These are phyloP conservation scores for Triplophysa yarkandensis DNA, from an alignment of 2,797 vertebrate genomes.

Conservation along the genomic window DNA sequence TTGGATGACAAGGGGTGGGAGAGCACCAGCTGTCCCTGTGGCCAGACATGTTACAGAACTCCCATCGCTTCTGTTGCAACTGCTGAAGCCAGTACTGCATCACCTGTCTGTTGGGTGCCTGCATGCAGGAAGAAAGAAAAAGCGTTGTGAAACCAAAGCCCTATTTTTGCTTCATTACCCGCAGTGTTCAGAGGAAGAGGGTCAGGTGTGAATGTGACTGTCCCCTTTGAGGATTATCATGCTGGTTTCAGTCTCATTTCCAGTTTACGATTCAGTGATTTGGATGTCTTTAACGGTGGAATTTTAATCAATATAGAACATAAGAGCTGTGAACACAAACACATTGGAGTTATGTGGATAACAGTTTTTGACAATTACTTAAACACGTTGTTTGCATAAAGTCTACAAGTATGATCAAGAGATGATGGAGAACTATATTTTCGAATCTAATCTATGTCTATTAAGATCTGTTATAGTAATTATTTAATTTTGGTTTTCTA, in stretches of 20 bases:
- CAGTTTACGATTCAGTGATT: constrained; percentile 44
- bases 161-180: constrained; percentile 17
- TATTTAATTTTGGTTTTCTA: too few species aligned
- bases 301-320: neutral
- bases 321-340: neutral
- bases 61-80: constrained; percentile 96
- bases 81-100: constrained; percentile 97
- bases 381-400: neutral
- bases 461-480: too few species aligned
- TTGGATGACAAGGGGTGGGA: constrained; percentile 71
- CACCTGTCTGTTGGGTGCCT: constrained; percentile 89
- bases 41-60: constrained; percentile 84
- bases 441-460: too few species aligned
- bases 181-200: constrained; percentile 45
- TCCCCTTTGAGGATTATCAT: constrained; percentile 35
- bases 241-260: constrained; percentile 74
- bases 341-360: neutral
- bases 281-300: neutral
- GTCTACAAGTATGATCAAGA: neutral
- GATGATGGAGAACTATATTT: too few species aligned
- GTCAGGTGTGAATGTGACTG: constrained; percentile 47
- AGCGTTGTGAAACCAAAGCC: neutral
- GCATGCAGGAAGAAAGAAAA: constrained; percentile 5
- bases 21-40: constrained; percentile 82
- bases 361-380: too few species aligned